These are phyloP conservation scores for Asarcornis scutulata DNA, from an alignment of 2,113 vertebrate species.

Conservation along the genomic window DNA sequence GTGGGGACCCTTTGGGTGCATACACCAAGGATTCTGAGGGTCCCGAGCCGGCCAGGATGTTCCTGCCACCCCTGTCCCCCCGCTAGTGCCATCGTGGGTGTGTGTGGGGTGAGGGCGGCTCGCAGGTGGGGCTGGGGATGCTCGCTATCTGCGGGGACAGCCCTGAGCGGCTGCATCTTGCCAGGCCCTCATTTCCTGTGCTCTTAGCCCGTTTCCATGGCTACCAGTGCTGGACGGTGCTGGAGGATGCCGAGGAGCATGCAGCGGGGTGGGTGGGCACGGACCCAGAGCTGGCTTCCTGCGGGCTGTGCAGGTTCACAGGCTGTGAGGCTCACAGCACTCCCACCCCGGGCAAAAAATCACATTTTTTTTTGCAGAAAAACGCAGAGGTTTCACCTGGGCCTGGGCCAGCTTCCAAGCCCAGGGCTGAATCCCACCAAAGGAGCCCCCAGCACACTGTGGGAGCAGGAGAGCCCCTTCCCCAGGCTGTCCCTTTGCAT, in stretches of 20 bases:
- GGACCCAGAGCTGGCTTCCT: background rate
- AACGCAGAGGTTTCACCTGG: background rate
- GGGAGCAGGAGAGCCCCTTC: background rate
- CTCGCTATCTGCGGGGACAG: background rate
- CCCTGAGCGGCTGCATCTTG: background rate
- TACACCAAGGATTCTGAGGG: background rate
- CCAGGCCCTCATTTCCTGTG: slow-evolving; percentile 10
- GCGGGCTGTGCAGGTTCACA: background rate
- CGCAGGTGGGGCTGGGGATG: background rate
- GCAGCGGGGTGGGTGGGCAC: slow-evolving; percentile 5
- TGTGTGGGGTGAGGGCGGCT: background rate
- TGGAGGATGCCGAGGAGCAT: slow-evolving; percentile 66
- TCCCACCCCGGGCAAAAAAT: background rate
- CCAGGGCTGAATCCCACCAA: background rate
- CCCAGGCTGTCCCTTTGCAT: rapidly evolving
- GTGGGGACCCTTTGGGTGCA: background rate
- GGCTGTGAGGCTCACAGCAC: background rate
- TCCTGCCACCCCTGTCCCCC: rapidly evolving
- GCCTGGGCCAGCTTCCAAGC: background rate
- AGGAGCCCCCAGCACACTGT: rapidly evolving
- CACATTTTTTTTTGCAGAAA: background rate
- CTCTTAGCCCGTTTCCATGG: slow-evolving; percentile 78
- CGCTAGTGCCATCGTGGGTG: background rate
- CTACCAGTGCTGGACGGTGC: slow-evolving; percentile 72
- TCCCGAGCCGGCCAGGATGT: background rate